These are phyloP conservation scores for Chrysocyon brachyurus DNA, from an alignment of 2,797 vertebrate species.

Conservation along the genomic window DNA sequence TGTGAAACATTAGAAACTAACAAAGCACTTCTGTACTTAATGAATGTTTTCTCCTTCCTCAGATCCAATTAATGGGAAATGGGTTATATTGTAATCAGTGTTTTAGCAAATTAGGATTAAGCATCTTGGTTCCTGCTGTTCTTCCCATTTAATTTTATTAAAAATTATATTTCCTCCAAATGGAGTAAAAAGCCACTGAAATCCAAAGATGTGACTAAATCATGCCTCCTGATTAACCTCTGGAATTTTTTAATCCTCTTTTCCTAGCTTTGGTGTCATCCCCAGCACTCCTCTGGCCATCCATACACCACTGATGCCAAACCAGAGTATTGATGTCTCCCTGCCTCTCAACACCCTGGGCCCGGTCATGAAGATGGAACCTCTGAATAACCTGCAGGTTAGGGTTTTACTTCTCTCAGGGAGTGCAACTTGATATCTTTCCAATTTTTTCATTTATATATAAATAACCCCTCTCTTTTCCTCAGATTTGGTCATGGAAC, in stretches of 20 bases:
- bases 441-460: background rate
- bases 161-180: conserved; percentile 35
- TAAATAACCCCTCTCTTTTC: background rate
- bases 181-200: background rate
- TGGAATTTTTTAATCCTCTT: conserved; percentile 10
- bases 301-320: conserved; percentile 98
- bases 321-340: conserved; percentile 97
- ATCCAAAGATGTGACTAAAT: background rate
- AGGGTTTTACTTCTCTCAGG: background rate
- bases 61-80: background rate
- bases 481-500: conserved; percentile 29
- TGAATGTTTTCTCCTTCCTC: background rate
- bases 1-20: background rate
- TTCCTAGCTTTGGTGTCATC: conserved; percentile 95
- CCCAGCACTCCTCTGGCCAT: conserved; percentile 96
- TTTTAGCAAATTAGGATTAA: background rate
- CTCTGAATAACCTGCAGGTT: conserved; percentile 99
- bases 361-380: conserved; percentile 99
- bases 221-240: conserved; percentile 23
- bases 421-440: background rate
- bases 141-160: background rate
- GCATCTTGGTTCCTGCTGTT: background rate
- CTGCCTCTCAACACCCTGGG: conserved; percentile 98
- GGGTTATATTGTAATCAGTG: background rate
- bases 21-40: background rate